Evolutionary conservation across 2,888 invertebrate species (phyloP), one percentile per base, ranked within the genome.

Genomic region (Junonia oenone): DNA sequence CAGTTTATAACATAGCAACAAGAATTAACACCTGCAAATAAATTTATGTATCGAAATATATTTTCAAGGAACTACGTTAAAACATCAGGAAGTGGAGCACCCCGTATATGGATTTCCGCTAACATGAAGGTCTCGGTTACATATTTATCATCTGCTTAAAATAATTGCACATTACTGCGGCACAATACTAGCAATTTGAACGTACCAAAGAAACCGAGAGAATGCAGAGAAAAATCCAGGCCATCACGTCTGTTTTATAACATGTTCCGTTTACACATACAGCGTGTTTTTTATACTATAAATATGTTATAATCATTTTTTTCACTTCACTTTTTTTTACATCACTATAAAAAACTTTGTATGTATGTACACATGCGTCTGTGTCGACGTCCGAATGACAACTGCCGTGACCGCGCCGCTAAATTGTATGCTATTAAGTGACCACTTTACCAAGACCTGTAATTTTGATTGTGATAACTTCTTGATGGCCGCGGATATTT

Each of bases 201-300:
- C 67, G 40, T 62, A 86, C 86, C 71, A 79, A 63, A 58, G 68
- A 69, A 63, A 80, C 69, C 71, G 69, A 75, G 63, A 82, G 62
- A 57, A 78, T 61, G 59, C 69, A 75, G 59, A 69, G 63, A 57
- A 75, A 64, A 70, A 69, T 73, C 76, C 78, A 73, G 63, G 72
- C 76, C 86, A 83, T 84, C 26, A 43, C 43, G 37, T 48, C 47
- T 51, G 45, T 27, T 9, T 51, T 61, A 55, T 45, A 55, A 31
- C 59, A 62, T 62, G 31, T 51, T 62, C 45, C 22, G 11, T 17
- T 40, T 45, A 37, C 17, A 35, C 33, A 45, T n/a, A 52, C 26
- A 52, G 46, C 29, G 38, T 31, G 22, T 43, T 43, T 26, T 27
- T 22, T 33, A 48, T 54, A 13, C 53, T 31, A 47, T 45, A 8